Conservation (phyloP, 92 coral and sea anemone species). For the Bergia puertoricense region DNA sequence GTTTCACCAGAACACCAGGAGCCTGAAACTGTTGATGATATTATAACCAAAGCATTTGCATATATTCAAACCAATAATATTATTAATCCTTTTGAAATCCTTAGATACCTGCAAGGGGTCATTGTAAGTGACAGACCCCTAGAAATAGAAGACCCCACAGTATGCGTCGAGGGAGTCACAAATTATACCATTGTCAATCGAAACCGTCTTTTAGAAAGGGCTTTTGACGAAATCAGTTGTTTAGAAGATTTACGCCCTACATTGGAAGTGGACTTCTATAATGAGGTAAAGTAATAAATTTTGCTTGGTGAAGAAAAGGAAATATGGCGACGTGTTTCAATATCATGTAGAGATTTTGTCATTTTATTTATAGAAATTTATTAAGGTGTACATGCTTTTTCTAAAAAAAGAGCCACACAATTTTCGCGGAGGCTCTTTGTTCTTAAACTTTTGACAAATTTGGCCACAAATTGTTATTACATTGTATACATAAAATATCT, state of each 20-base stretch:
- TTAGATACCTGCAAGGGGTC: not conserved
- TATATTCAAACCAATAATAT: not conserved
- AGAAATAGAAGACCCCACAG: not conserved
- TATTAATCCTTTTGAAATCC: not conserved
- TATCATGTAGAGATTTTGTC: constrained; percentile 8
- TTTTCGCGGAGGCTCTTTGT: not conserved
- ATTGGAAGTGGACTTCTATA: not conserved
- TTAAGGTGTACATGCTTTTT: not conserved
- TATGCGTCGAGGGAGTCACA: not conserved
- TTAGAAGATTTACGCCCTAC: not conserved
- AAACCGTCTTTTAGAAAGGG: not conserved
- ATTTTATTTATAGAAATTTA: not conserved
- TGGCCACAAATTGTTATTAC: no score
- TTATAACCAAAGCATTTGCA: not conserved
- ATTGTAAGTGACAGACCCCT: not conserved
- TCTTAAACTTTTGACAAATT: not conserved
- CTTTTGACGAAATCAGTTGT: not conserved
- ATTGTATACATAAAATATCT: no score
- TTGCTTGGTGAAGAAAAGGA: not conserved
- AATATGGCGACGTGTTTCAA: not conserved
- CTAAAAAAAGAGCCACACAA: not conserved
- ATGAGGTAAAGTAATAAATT: not conserved
- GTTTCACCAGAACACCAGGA: not conserved
- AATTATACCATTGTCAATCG: not conserved
- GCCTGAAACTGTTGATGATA: not conserved